Evolutionary conservation across 2,797 vertebrate genomes (phyloP).

Genomic region (Cossypha dichroa): DNA sequence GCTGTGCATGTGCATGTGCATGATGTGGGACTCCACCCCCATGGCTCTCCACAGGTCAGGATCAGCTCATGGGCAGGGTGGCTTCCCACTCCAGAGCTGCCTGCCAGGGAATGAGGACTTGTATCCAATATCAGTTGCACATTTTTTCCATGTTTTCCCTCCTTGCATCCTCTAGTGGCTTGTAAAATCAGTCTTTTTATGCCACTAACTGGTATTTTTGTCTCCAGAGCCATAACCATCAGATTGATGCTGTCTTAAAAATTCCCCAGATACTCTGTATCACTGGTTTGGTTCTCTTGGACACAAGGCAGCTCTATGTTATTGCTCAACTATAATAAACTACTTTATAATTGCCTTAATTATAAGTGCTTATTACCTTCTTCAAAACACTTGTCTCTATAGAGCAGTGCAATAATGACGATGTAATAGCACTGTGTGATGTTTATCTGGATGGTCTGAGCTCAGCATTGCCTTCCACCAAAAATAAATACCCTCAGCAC

Average conservation of each 20-base stretch:
- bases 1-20: too few relatives aligned
- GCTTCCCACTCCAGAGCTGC: neutral
- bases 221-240: constrained; percentile 11
- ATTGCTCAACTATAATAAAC: constrained; percentile 49
- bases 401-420: constrained; percentile 43
- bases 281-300: constrained; percentile 35
- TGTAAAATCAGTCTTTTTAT: constrained; percentile 25
- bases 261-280: neutral
- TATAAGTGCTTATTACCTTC: constrained; percentile 64
- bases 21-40: neutral
- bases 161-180: neutral
- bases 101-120: neutral
- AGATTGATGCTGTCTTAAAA: constrained; percentile 44
- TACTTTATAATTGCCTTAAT: constrained; percentile 67
- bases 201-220: neutral
- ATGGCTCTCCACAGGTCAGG: neutral
- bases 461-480: neutral
- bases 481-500: neutral
- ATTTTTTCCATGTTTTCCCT: neutral
- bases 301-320: constrained; percentile 14
- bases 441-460: constrained; percentile 8
- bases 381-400: constrained; percentile 60
- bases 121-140: neutral
- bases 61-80: neutral
- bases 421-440: neutral